Base-by-base conservation (phyloP, 2,888 invertebrate genomes). In the Steinernema scapterisci region DNA sequence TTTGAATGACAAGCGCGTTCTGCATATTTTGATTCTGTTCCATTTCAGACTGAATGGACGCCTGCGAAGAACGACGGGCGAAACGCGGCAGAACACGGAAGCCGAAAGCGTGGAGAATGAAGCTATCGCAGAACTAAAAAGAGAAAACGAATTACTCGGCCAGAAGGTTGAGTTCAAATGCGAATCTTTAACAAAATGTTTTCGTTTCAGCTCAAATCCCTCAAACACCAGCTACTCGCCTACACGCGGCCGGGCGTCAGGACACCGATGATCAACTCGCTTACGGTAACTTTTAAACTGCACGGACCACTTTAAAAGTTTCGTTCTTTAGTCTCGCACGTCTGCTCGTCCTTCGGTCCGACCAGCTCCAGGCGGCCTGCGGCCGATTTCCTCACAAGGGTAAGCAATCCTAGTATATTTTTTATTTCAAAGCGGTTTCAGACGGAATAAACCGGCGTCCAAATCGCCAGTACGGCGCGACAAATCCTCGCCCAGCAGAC, bases 151-250 rank as follows among this genome's bases (percentile, higher is more conserved):
- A 3, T 23, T 80, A 25, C 44, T 80, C 7, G 27, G 48, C 1
- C 73, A 75, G 71, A 79, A 80, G 74, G 77, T 78, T 19, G 21
- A 21, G n/a, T n/a, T n/a, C n/a, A n/a, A n/a, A n/a, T n/a, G n/a
- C n/a, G n/a, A n/a, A n/a, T n/a, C n/a, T n/a, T n/a, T n/a, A 51
- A 25, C n/a, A n/a, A n/a, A n/a, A n/a, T 21, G 23, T 21, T 16
- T 38, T 16, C 56, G 38, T 72, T 63, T 75, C 38, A 82, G 82
- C 70, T 85, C 54, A 82, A 84, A 74, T 76, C 81, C 1, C 80
- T 84, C 9, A 83, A 84, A 73, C 85, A 85, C 70, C 85, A 85
- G 71, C 77, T 85, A 23, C 74, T 85, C 16, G 79, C 79, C 11
- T 85, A 85, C 73, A 85, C 85, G 3, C 78, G 81, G 19, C 85